Evolutionary conservation across 2,113 vertebrate genomes (phyloP).

Genomic region (Oryzias melastigma): DNA sequence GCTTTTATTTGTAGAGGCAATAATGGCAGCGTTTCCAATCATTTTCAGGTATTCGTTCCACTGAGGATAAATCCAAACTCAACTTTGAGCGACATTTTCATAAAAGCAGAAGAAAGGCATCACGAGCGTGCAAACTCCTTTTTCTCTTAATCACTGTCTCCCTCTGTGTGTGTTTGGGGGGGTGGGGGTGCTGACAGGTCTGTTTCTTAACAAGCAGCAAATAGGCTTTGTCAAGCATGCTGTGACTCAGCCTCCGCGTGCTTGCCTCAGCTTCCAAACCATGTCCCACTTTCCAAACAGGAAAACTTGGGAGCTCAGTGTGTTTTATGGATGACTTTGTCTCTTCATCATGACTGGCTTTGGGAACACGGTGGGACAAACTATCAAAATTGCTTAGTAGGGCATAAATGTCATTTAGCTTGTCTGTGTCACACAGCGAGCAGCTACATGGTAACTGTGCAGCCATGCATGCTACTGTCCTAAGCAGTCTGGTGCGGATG

Average conservation of each 20-base stretch:
- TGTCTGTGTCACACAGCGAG: conserved; percentile 25
- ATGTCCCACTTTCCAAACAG: conserved; percentile 32
- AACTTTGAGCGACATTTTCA: no score
- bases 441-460: background rate
- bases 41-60: no score
- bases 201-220: conserved; percentile 46
- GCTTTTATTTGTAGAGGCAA: no score
- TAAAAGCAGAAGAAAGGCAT: no score
- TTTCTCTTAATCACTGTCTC: no score
- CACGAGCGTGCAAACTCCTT: no score
- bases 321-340: conserved; percentile 13
- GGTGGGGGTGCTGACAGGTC: conserved; percentile 37
- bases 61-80: no score
- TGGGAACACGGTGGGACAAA: conserved; percentile 8
- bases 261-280: conserved; percentile 1
- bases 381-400: conserved; percentile 47
- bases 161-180: background rate
- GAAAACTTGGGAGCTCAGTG: background rate
- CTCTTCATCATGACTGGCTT: background rate
- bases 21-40: no score
- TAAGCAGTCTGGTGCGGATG: background rate
- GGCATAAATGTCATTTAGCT: conserved; percentile 29
- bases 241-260: conserved; percentile 42
- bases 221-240: conserved; percentile 43
- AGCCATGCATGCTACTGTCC: background rate